Base-by-base conservation (phyloP, 2,113 vertebrate species). In the Ifrita kowaldi region DNA sequence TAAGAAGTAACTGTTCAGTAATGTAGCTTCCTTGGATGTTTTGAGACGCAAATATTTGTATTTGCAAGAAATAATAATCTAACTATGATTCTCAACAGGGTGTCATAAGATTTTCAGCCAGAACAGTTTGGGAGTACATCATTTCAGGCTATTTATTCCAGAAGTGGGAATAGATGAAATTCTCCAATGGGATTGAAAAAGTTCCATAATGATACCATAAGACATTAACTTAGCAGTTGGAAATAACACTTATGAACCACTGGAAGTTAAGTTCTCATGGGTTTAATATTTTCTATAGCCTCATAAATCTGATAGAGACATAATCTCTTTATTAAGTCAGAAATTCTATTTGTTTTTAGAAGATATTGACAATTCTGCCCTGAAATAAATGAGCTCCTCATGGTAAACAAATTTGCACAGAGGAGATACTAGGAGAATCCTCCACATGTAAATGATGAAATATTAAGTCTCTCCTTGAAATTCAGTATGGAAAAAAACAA, bases 151-250 rank as follows among this genome's bases (percentile, higher is more conserved):
- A 92, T 98, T 98, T 97, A 94, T 97, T 96, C 87, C 94, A 95
- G 88, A 97, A 97, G 67, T 97, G 86, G 96, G 95, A 98, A 98
- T 76, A 98, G 90, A 97, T 94, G 88, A 97, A 97, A 95, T 94
- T 97, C 87, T 96, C 94, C 92, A 97, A 77, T 92, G 82, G 86
- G 84, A 98, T 68, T 97, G 84, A 95, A 97, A 97, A 97, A 96
- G 84, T 97, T 97, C 46, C 79, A 93, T 97, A 98, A 97, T 97
- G 90, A 93, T 96, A 95, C 79, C 70, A 94, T 97, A 98, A 98
- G 97, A 96, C 97, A 98, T 98, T 98, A 98, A 97, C 95, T 98
- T 98, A 97, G 91, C 98, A 94, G 97, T 94, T 93, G 97, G 98
- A 97, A 97, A 85, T 90, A 97, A 81, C 94, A 91, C 84, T 97